Base-by-base conservation (phyloP, 2,113 vertebrate genomes). In the Galbula dea region DNA sequence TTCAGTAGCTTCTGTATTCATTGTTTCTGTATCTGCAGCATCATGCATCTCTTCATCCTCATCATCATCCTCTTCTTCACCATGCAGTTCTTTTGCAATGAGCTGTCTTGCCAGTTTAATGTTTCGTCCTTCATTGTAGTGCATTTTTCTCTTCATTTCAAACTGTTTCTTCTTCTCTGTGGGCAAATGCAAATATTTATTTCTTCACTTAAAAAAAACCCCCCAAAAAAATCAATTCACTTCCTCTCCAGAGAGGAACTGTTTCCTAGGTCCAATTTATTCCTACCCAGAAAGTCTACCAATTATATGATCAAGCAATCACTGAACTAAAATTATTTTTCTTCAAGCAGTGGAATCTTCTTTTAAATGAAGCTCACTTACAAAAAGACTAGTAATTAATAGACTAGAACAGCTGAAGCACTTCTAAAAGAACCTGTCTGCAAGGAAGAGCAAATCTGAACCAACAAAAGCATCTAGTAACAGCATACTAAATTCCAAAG, bases 121-220 rank as follows among this genome's bases (percentile, higher is more conserved):
- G 97, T 99, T 99, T 88, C 99, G 96, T 75, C 98, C 99, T 97
- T 99, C 99, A 17, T 99, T 99, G 96, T 99, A 99, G 91, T 99
- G 99, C 98, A 99, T 98, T 95, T 99, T 99, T 90, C 99, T 98
- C 98, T 99, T 99, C 99, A 99, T 99, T 97, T 99, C 98, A 96
- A 99, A 99, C 94, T 99, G 98, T 61, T 98, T 98, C 97, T 98
- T 99, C 94, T 99, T 99, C 96, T 98, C 99, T 99, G 83, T 32
- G 79, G 20, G 88, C 43, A 90, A 88, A 81, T 51, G 12, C 23
- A 66, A 95, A 24, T 37, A 63, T 3, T 71, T 41, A 29, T 34
- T 85, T 66, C 9, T 41, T 78, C 29, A 6, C 21, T 51, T 79
- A 22, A 43, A 29, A 54, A 54, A 30, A 27, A 52, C 12, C 29